These are phyloP conservation scores for Theristicus caerulescens DNA, from an alignment of 2,113 vertebrate genomes.

Conservation along the genomic window DNA sequence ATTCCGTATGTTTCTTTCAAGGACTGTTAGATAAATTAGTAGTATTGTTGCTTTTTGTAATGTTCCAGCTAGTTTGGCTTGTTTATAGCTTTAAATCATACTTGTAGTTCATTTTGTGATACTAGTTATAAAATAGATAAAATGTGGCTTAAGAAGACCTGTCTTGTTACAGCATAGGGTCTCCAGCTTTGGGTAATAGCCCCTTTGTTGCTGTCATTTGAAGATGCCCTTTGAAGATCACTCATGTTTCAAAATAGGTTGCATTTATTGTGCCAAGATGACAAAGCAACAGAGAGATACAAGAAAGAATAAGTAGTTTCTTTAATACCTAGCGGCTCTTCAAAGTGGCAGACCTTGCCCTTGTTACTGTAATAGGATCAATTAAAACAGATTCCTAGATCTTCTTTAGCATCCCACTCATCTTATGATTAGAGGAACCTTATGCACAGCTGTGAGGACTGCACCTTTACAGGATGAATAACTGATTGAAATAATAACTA, in stretches of 20 bases:
- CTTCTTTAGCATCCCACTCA: not conserved
- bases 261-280: not conserved
- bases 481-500: not conserved
- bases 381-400: not conserved
- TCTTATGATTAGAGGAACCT: not conserved
- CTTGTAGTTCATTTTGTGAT: not conserved
- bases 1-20: not conserved
- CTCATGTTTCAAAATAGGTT: not conserved
- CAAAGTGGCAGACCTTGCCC: not conserved
- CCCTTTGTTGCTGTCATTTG: not conserved
- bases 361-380: not conserved
- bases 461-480: not conserved
- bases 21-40: not conserved
- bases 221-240: not conserved
- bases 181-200: not conserved
- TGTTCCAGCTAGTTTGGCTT: not conserved
- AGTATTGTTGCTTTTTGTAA: not conserved
- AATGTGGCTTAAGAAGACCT: not conserved
- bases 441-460: not conserved
- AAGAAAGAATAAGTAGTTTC: not conserved
- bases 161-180: not conserved
- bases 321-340: not conserved
- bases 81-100: not conserved
- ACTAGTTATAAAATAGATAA: not conserved
- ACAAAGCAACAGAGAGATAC: not conserved